Conservation (phyloP, 2,113 vertebrate genomes). For the Odobenus rosmarus region DNA sequence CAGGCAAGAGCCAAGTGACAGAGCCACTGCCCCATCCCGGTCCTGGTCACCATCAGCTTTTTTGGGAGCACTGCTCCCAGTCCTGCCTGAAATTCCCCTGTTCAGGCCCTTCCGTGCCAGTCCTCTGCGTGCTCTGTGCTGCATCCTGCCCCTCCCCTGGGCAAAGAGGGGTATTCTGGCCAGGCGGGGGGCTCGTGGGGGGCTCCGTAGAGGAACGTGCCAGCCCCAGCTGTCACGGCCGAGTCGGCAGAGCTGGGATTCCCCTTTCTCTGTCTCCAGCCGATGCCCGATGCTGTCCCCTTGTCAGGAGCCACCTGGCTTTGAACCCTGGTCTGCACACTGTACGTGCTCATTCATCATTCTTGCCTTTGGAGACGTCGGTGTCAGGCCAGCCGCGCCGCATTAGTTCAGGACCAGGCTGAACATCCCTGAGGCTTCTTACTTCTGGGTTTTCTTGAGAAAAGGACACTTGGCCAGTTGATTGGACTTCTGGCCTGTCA, state of each 20-base stretch:
- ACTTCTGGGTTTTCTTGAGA: background rate
- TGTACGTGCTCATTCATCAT: fast-evolving
- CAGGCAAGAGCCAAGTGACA: fast-evolving
- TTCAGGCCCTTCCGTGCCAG: fast-evolving
- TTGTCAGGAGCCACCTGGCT: background rate
- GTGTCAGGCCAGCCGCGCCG: fast-evolving
- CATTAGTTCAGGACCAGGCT: fast-evolving
- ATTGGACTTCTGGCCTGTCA: background rate
- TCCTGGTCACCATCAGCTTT: background rate
- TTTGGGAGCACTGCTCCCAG: background rate
- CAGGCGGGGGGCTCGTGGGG: fast-evolving
- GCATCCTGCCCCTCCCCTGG: fast-evolving
- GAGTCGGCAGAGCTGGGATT: background rate
- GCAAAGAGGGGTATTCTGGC: fast-evolving
- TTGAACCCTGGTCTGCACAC: background rate
- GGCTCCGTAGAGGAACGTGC: fast-evolving
- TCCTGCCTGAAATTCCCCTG: background rate
- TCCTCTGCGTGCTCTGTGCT: background rate
- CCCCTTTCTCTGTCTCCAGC: fast-evolving
- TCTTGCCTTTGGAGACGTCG: background rate
- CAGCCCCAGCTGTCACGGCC: fast-evolving
- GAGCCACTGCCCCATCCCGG: background rate
- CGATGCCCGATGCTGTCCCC: fast-evolving
- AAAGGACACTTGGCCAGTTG: fast-evolving
- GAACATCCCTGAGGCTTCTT: background rate